Evolutionary conservation across 2,888 invertebrate genomes (phyloP).

Genomic region (Nymphalis polychloros): DNA sequence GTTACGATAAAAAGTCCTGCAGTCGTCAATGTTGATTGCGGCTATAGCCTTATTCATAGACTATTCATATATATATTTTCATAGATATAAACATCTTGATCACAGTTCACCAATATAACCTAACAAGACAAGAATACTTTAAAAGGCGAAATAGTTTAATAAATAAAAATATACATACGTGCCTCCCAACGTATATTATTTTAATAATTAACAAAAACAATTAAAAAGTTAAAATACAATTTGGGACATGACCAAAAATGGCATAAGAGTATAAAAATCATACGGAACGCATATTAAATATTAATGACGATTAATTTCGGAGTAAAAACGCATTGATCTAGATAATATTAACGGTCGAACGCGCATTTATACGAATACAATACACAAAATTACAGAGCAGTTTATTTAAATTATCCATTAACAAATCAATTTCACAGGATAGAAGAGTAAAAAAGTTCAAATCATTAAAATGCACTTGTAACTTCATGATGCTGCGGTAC

Average conservation of each 20-base stretch:
- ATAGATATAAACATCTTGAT: no score
- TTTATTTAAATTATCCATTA: constrained; percentile 12
- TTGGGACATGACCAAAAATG: no score
- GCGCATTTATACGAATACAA: not conserved
- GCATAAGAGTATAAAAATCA: not conserved
- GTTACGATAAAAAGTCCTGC: constrained; percentile 21
- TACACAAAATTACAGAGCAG: not conserved
- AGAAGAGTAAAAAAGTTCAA: not conserved
- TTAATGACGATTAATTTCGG: not conserved
- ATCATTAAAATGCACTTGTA: constrained; percentile 15
- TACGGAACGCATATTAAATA: not conserved
- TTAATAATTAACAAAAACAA: not conserved
- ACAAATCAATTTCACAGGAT: constrained; percentile 16
- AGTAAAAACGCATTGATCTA: constrained; percentile 5
- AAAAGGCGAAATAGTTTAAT: no score
- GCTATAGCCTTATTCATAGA: no score
- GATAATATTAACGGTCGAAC: not conserved
- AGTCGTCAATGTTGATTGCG: no score
- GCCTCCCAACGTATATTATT: no score
- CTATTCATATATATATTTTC: no score
- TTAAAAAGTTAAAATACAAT: not conserved
- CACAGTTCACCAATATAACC: no score
- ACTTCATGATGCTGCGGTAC: constrained; percentile 23
- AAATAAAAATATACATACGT: no score
- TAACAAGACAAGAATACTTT: no score